phyloP scores from a whole-genome alignment of 2,797 vertebrate species.

The Salarias fasciatus region DNA sequence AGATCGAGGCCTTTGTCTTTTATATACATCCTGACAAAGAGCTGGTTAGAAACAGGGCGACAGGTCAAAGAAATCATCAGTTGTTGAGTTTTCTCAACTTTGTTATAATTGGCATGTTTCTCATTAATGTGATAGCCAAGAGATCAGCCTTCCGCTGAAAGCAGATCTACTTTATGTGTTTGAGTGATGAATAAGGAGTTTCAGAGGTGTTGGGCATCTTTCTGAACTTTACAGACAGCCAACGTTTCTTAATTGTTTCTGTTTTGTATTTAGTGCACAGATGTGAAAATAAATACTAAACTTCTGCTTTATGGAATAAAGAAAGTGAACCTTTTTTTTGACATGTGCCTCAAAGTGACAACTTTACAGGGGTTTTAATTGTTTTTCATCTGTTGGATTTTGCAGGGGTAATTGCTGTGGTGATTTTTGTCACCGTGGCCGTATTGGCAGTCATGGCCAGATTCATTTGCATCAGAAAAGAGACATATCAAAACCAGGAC shows the following conservation, averaged over 20 bases:
- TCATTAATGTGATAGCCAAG: not conserved
- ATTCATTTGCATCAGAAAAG: slow-evolving; percentile 89
- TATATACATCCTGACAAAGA: too few species aligned
- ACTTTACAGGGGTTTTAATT: too few species aligned
- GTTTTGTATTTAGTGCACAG: not conserved
- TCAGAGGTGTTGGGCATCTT: not conserved
- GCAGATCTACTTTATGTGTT: not conserved
- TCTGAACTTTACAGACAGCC: not conserved
- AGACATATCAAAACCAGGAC: slow-evolving; percentile 87
- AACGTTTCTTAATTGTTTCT: not conserved
- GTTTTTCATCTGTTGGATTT: slow-evolving; percentile 5
- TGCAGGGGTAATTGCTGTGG: slow-evolving; percentile 92
- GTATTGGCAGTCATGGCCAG: slow-evolving; percentile 84
- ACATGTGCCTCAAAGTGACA: too few species aligned
- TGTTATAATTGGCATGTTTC: not conserved
- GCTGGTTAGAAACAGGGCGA: too few species aligned
- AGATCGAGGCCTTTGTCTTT: too few species aligned
- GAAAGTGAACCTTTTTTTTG: too few species aligned
- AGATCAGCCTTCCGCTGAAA: not conserved
- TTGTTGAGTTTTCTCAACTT: too few species aligned
- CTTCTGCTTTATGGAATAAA: too few species aligned
- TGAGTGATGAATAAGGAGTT: not conserved
- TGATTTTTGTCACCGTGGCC: slow-evolving; percentile 88
- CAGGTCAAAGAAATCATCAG: too few species aligned
- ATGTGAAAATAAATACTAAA: too few species aligned